Evolutionary conservation across 2,113 vertebrate species (phyloP), one percentile per base, ranked within the genome.

Genomic region (Anarhynchus alexandrinus): DNA sequence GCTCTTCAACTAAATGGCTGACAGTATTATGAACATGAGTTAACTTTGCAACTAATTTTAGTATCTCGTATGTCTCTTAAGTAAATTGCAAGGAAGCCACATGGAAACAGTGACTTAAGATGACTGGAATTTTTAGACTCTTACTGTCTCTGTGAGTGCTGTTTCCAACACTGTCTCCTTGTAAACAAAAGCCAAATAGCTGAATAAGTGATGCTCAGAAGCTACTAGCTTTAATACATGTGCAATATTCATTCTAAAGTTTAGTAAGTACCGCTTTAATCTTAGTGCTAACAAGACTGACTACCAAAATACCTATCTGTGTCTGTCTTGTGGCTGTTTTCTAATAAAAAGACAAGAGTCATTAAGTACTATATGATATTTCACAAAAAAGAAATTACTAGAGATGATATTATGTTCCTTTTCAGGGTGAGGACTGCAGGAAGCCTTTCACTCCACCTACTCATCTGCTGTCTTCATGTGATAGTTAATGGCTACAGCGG

Each of bases 41-140:
- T 92, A 94, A 79, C 51, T 88, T 90, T 1, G 5, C 23, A 86
- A 90, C 85, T 92, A 90, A 92, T 92, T 96, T 92, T 93, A 97
- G 86, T 88, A 83, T 70, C 69, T 88, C 52, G 17, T 89, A 54
- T 71, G 47, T 88, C 51, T 91, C 86, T 77, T 47, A 77, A 92
- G 64, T 71, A 73, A 85, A 82, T 82, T 90, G 30, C 93, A 88
- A 83, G 74, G 86, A 95, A 96, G 65, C 14, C 61, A 82, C 94
- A 79, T 40, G 93, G 93, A 96, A 96, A 96, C 29, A 62, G 29
- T 91, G 91, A 96, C 77, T 94, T 96, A 87, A 95, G 77, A 95
- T 52, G 32, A 93, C 84, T 61, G 91, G 91, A 96, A 96, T 95
- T 87, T 86, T 93, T 78, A 82, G 69, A 78, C 36, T 74, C 32